Conservation (phyloP, 2,113 vertebrate genomes). For the Podiceps cristatus region DNA sequence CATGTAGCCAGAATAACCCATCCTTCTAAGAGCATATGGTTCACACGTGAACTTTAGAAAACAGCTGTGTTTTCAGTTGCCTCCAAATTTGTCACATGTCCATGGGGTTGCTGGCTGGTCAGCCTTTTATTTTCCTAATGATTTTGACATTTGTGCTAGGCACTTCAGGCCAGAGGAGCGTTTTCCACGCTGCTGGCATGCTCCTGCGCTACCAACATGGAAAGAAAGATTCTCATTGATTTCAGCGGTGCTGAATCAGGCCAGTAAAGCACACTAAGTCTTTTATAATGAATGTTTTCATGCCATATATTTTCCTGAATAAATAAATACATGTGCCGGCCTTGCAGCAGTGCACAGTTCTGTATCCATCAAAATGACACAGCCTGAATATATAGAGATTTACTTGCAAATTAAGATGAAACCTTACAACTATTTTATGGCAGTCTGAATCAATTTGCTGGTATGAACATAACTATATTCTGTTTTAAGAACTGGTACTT, state of each 20-base stretch:
- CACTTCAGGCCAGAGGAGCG: constrained; percentile 13
- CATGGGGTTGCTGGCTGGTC: not conserved
- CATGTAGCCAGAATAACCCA: not conserved
- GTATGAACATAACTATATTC: not conserved
- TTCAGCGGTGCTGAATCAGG: not conserved
- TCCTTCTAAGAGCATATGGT: constrained; percentile 31
- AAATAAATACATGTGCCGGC: constrained; percentile 24
- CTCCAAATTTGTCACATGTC: not conserved
- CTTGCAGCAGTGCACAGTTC: constrained; percentile 30
- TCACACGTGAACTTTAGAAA: constrained; percentile 31
- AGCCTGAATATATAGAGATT: not conserved
- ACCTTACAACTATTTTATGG: constrained; percentile 19
- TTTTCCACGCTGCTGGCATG: not conserved
- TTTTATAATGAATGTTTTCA: constrained; percentile 23
- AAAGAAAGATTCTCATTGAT: constrained; percentile 32
- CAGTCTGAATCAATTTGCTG: constrained; percentile 27
- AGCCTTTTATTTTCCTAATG: constrained; percentile 20
- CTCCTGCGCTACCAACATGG: not conserved
- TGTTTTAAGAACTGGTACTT: not conserved
- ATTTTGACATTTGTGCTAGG: constrained; percentile 42
- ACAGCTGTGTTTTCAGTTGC: constrained; percentile 55
- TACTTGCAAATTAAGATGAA: constrained; percentile 48
- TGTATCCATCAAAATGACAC: constrained; percentile 52
- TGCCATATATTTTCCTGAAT: constrained; percentile 25
- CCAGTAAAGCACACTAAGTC: not conserved